Percentiles rank a stretch among this genome's conserved stretches.
phyloP scores from a whole-genome alignment of 2,888 invertebrate genomes.

The Cryptocephalus primarius region DNA sequence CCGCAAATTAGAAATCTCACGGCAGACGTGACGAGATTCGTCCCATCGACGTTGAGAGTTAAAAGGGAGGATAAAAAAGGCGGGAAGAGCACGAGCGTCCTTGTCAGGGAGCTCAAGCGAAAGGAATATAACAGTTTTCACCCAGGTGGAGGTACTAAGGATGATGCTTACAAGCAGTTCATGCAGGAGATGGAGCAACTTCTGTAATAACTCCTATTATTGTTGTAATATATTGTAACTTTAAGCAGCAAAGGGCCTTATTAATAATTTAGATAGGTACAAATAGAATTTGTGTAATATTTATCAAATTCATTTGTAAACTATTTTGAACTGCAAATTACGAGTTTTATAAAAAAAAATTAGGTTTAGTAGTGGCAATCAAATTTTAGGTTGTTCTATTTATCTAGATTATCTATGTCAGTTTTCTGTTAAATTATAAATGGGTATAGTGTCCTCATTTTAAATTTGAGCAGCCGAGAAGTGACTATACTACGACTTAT shows the following conservation, averaged over 20 bases:
- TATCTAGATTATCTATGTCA: no score
- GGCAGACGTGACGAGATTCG: constrained; percentile 90
- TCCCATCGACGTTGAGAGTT: constrained; percentile 84
- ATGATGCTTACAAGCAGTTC: constrained; percentile 97
- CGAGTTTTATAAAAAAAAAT: no score
- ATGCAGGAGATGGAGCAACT: constrained; percentile 98
- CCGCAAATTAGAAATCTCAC: constrained; percentile 91
- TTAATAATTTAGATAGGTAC: not conserved
- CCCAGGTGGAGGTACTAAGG: constrained; percentile 56
- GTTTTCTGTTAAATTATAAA: no score
- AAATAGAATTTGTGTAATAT: no score
- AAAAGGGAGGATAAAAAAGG: constrained; percentile 72
- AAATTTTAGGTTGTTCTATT: no score
- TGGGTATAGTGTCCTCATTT: no score
- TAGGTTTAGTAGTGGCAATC: no score
- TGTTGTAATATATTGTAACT: not conserved
- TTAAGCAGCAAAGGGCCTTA: not conserved
- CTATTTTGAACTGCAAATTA: no score
- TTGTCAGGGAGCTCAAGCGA: constrained; percentile 43
- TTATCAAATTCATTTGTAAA: no score
- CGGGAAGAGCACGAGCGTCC: constrained; percentile 44
- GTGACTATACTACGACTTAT: no score
- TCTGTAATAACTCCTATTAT: constrained; percentile 43
- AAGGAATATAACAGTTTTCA: constrained; percentile 36
- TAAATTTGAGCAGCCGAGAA: no score